A percentile compares a stretch with the other conserved stretches of the same genome.
phyloP scores from a whole-genome alignment of 2,888 invertebrate genomes.

The Leptopilina syphax region DNA sequence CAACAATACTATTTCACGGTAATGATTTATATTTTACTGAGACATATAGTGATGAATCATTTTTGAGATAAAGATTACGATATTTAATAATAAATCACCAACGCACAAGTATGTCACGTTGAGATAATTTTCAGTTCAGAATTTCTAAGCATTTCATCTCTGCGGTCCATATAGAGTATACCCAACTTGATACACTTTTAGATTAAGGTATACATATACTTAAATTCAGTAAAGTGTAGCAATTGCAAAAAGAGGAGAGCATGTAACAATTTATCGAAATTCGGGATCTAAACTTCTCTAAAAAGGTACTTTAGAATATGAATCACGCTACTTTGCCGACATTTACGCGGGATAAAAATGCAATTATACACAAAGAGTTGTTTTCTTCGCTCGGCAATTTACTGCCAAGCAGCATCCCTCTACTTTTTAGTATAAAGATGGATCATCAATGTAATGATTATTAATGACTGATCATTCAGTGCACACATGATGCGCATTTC shows the following conservation, averaged over 20 bases:
- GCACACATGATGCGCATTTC: constrained; percentile 4
- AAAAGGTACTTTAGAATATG: background rate
- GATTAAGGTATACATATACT: background rate
- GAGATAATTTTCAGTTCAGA: background rate
- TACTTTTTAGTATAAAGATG: background rate
- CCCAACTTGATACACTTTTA: background rate
- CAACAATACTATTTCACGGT: background rate
- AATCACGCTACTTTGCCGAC: background rate
- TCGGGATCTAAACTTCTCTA: background rate
- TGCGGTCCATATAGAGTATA: background rate
- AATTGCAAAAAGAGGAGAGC: background rate
- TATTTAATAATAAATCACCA: background rate
- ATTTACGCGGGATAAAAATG: constrained; percentile 1
- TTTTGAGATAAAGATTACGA: background rate
- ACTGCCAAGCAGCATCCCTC: background rate
- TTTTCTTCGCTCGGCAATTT: background rate
- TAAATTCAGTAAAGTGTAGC: background rate
- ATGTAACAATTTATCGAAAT: background rate
- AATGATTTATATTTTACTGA: constrained; percentile 2
- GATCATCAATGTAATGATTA: constrained; percentile 33
- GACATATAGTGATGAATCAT: background rate
- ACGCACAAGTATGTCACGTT: background rate
- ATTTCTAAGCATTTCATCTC: background rate
- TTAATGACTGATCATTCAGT: constrained; percentile 30
- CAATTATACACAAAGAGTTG: background rate